Percentiles rank a stretch among this genome's conserved stretches.
phyloP scores from a whole-genome alignment of 2,797 vertebrate species.

The Fringilla coelebs region DNA sequence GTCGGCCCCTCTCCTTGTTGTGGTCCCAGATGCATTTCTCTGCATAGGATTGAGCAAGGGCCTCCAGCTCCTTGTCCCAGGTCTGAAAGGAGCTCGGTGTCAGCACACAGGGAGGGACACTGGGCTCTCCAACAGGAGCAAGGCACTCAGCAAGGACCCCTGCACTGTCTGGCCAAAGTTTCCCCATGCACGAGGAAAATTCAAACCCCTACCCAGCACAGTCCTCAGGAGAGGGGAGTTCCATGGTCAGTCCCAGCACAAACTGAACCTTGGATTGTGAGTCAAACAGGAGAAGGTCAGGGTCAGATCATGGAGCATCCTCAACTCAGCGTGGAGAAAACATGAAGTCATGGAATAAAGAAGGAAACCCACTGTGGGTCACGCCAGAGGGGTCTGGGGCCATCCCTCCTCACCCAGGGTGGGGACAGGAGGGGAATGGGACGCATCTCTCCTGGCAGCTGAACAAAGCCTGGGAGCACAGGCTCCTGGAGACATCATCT shows the following conservation, averaged over 20 bases:
- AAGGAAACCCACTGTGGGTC: neutral
- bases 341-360: rapidly evolving
- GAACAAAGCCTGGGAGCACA: neutral
- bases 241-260: neutral
- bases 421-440: neutral
- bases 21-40: conserved; percentile 78
- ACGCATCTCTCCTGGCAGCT: neutral
- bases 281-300: neutral
- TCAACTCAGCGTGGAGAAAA: rapidly evolving
- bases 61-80: conserved; percentile 74
- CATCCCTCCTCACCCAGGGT: neutral
- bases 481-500: neutral
- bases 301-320: neutral
- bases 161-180: neutral
- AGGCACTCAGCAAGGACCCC: neutral
- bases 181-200: neutral
- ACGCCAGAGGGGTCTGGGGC: neutral
- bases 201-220: neutral
- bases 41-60: conserved; percentile 71
- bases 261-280: neutral
- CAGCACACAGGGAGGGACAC: neutral
- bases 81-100: conserved; percentile 53
- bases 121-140: rapidly evolving
- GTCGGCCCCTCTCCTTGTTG: conserved; percentile 72
- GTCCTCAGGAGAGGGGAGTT: neutral